Evolutionary conservation across 2,888 invertebrate genomes (phyloP).

Genomic region (Andricus quercusramuli): DNA sequence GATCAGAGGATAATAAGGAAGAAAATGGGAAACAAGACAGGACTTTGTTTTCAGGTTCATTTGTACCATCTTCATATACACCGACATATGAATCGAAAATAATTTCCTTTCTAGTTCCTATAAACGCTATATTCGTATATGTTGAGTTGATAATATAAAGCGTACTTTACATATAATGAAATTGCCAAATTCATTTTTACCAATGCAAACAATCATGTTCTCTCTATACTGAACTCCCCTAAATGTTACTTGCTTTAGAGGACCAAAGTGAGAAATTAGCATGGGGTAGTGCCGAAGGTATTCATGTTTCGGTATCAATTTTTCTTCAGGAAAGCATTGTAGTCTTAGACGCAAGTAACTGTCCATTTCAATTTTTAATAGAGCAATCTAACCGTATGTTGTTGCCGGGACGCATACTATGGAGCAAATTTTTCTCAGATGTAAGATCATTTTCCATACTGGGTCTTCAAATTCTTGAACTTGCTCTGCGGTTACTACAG

Average conservation of each 20-base stretch:
- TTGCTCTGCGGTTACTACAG: background rate
- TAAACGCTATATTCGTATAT: too few relatives aligned
- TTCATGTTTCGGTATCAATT: background rate
- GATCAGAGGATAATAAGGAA: background rate
- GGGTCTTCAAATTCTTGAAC: background rate
- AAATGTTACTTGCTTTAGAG: background rate
- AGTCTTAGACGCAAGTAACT: background rate
- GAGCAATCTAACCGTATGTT: background rate
- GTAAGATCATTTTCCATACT: constrained; percentile 4
- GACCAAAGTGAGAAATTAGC: background rate
- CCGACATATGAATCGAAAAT: background rate
- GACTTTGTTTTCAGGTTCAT: background rate
- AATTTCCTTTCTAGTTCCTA: too few relatives aligned
- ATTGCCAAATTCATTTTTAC: background rate
- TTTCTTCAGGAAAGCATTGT: background rate
- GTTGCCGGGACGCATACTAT: background rate
- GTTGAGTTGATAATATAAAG: background rate
- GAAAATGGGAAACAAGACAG: background rate
- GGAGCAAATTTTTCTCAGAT: background rate
- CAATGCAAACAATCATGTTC: background rate
- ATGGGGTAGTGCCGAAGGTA: background rate
- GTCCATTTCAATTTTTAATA: background rate
- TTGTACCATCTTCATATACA: background rate
- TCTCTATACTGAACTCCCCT: background rate
- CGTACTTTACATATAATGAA: background rate